These are phyloP conservation scores for Drosophila antonietae DNA, from an alignment of 2,888 invertebrate species.

Conservation along the genomic window DNA sequence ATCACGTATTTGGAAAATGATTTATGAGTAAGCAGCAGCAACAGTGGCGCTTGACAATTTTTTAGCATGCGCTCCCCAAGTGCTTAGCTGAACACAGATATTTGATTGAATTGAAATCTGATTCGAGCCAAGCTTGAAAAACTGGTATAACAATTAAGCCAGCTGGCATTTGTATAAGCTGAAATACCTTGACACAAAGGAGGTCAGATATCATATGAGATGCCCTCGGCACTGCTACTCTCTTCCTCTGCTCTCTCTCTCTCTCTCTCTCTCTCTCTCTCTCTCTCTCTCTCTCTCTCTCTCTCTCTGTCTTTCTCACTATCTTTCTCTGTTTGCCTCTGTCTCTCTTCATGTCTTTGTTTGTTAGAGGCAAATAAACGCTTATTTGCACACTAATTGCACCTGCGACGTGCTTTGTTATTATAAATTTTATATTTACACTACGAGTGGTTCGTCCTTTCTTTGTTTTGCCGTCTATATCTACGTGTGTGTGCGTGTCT, in stretches of 20 bases:
- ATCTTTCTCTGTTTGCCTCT: not conserved
- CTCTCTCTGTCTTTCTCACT: not conserved
- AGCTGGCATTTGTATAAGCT: conserved; percentile 24
- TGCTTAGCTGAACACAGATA: conserved; percentile 24
- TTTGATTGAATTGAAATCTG: conserved; percentile 64
- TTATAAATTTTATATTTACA: conserved; percentile 77
- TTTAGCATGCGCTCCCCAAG: conserved; percentile 39
- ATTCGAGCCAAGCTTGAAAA: conserved; percentile 37
- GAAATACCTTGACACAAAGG: conserved; percentile 59
- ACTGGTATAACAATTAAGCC: conserved; percentile 29
- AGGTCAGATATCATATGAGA: conserved; percentile 57
- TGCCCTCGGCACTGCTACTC: not conserved
- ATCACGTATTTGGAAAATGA: conserved; percentile 31
- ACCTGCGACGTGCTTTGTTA: conserved; percentile 81
- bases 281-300: conserved; percentile 6
- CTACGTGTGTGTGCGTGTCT: conserved; percentile 7
- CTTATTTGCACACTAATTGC: conserved; percentile 79
- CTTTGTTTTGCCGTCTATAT: conserved; percentile 37
- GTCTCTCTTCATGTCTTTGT: conserved; percentile 36
- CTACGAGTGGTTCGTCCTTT: conserved; percentile 45
- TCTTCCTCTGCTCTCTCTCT: not conserved
- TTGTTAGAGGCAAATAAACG: conserved; percentile 72
- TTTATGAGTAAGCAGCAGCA: conserved; percentile 44
- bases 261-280: no score
- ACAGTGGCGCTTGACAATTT: conserved; percentile 45